These are phyloP conservation scores for Lepidurus couesii DNA, from an alignment of 1,140 invertebrate genomes.

Conservation along the genomic window DNA sequence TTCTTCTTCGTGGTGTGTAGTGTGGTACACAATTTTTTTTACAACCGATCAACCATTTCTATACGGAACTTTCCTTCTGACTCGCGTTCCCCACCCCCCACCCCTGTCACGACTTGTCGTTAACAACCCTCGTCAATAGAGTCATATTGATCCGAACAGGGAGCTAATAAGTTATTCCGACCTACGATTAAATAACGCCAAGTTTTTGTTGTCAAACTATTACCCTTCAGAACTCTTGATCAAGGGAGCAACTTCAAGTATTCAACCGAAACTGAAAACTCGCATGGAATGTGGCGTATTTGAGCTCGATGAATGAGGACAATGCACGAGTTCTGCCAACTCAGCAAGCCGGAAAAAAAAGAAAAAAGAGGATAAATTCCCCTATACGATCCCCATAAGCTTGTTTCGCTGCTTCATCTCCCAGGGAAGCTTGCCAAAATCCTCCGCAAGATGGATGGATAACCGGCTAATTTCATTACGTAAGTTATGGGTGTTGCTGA, in stretches of 20 bases:
- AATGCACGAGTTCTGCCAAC: background rate
- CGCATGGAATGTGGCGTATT: background rate
- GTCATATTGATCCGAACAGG: background rate
- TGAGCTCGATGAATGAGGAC: background rate
- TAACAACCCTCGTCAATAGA: background rate
- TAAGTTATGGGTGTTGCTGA: conserved; percentile 11
- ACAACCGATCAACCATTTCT: background rate
- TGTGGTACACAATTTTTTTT: too few species aligned
- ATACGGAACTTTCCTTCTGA: background rate
- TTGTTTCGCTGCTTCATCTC: background rate
- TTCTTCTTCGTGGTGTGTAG: too few species aligned
- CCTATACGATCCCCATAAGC: background rate
- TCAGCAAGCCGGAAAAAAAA: background rate
- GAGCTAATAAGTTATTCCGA: background rate
- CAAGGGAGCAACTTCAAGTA: background rate
- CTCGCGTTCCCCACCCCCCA: background rate
- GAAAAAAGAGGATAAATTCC: background rate
- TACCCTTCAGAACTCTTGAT: background rate
- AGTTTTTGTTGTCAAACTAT: background rate
- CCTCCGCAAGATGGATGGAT: conserved; percentile 6
- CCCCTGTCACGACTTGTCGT: background rate
- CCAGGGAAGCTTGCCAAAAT: background rate
- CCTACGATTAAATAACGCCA: background rate
- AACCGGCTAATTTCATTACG: conserved; percentile 19
- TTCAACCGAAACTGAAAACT: background rate